A percentile compares a stretch with the other conserved stretches of the same genome.
Evolutionary conservation across 2,797 vertebrate species (phyloP).

Genomic region (Pseudopleuronectes americanus): DNA sequence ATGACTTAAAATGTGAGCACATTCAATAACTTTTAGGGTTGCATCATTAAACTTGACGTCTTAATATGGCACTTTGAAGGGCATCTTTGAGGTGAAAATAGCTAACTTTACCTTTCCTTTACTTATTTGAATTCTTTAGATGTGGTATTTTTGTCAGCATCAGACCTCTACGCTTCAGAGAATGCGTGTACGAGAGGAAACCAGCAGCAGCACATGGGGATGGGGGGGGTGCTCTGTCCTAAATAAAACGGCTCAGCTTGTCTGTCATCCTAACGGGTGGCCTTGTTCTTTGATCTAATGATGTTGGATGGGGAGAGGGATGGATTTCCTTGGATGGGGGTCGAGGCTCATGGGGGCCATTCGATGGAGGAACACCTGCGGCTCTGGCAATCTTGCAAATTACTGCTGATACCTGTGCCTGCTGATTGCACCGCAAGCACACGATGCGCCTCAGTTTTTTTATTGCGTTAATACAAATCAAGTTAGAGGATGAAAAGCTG

Average conservation of each 20-base stretch:
- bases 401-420: slow-evolving; percentile 13
- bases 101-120: neutral
- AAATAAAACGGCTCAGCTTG: slow-evolving; percentile 40
- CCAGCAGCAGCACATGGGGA: neutral
- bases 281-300: slow-evolving; percentile 65
- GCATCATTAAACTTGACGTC: neutral
- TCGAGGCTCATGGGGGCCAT: slow-evolving; percentile 50
- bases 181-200: slow-evolving; percentile 10
- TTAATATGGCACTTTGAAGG: neutral
- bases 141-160: neutral
- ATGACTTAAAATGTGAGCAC: neutral
- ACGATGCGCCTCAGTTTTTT: slow-evolving; percentile 10
- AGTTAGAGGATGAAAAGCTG: slow-evolving; percentile 16
- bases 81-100: neutral
- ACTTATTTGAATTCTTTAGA: neutral
- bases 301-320: slow-evolving; percentile 37
- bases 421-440: neutral
- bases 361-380: slow-evolving; percentile 41
- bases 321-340: slow-evolving; percentile 59
- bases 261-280: slow-evolving; percentile 44
- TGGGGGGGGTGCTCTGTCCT: slow-evolving; percentile 13
- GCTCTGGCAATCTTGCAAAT: slow-evolving; percentile 33
- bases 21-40: neutral
- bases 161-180: neutral
- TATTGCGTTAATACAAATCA: slow-evolving; percentile 39